A percentile compares a stretch with the other conserved stretches of the same genome.
Evolutionary conservation across 92 coral and sea anemone genomes (phyloP).

Genomic region (Montipora capitata): DNA sequence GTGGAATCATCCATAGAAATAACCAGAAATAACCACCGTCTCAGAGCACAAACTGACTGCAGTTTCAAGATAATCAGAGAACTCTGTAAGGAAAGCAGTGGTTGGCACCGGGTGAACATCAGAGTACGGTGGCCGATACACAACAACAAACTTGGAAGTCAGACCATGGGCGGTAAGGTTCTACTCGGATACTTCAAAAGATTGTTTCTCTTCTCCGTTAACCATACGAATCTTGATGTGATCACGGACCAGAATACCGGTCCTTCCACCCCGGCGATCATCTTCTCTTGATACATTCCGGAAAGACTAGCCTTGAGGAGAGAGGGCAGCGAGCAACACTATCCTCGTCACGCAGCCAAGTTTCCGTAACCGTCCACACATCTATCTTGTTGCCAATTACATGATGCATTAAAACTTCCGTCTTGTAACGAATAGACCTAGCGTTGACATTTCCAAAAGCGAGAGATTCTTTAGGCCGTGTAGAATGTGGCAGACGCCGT

Average conservation of each 20-base stretch:
- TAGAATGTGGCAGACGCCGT: no score
- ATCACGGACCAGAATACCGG: no score
- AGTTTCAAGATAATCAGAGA: constrained; percentile 21
- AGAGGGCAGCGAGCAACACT: constrained; percentile 25
- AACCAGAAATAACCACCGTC: constrained; percentile 41
- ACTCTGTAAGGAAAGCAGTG: constrained; percentile 1
- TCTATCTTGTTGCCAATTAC: constrained; percentile 40
- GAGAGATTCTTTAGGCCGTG: no score
- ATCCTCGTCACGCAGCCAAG: constrained; percentile 40
- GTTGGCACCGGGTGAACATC: no score
- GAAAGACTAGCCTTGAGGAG: constrained; percentile 39
- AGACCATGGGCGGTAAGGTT: constrained; percentile 9
- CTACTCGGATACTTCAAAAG: constrained; percentile 37
- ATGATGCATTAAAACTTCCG: constrained; percentile 10
- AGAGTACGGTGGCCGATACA: no score
- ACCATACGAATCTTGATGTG: neutral
- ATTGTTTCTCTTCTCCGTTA: constrained; percentile 5
- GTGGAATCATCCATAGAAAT: constrained; percentile 22
- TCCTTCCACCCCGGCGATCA: neutral
- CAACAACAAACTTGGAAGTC: no score
- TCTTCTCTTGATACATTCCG: neutral
- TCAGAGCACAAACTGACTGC: constrained; percentile 5
- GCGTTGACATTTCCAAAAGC: no score
- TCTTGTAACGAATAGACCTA: no score
- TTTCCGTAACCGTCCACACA: constrained; percentile 31